Conservation (phyloP, 2,888 invertebrate genomes). For the Torymus texanus region DNA sequence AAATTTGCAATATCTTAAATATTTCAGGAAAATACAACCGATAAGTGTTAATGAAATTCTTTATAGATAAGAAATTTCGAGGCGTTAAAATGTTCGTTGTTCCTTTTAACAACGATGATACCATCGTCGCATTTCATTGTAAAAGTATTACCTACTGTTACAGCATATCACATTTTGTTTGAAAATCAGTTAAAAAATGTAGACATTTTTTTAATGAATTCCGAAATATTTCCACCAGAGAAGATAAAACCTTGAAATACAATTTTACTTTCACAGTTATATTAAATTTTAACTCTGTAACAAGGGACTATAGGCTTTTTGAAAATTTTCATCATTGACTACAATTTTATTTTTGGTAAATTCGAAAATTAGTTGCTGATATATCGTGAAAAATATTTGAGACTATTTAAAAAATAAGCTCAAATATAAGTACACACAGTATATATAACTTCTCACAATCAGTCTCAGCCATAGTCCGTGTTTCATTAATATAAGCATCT, state of each 20-base stretch:
- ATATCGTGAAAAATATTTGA: conserved; percentile 32
- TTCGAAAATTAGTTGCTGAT: conserved; percentile 6
- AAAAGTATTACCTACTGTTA: conserved; percentile 11
- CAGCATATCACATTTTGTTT: conserved; percentile 23
- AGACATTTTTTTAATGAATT: conserved; percentile 5
- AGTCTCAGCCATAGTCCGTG: conserved; percentile 46
- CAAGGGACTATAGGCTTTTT: conserved; percentile 17
- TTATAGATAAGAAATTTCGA: conserved; percentile 13
- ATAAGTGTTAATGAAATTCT: background rate
- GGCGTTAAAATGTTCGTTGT: background rate
- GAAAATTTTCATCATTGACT: conserved; percentile 5
- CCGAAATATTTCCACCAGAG: conserved; percentile 44
- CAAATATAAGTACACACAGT: conserved; percentile 42
- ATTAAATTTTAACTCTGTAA: conserved; percentile 16
- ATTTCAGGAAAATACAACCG: conserved; percentile 1
- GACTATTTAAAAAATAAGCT: conserved; percentile 35
- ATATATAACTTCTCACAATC: conserved; percentile 25
- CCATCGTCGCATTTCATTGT: background rate
- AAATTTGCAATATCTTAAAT: background rate
- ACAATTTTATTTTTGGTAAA: conserved; percentile 10
- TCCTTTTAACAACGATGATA: background rate
- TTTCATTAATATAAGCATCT: conserved; percentile 26
- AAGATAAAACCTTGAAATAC: conserved; percentile 18
- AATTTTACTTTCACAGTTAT: conserved; percentile 13
- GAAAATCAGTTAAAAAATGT: background rate